phyloP scores from a whole-genome alignment of 2,113 vertebrate genomes.

The Suncus etruscus region DNA sequence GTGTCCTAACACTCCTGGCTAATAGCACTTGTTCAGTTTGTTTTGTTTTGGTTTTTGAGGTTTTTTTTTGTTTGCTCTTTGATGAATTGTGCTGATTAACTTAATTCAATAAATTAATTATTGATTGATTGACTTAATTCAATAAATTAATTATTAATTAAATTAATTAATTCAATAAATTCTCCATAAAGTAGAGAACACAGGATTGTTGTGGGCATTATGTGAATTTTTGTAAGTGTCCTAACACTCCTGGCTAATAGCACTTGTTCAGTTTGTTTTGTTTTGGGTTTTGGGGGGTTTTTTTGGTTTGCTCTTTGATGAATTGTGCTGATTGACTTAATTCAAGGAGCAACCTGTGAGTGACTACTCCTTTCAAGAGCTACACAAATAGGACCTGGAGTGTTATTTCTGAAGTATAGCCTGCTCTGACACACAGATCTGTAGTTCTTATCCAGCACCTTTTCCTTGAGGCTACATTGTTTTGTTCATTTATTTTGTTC shows the following conservation, averaged over 20 bases:
- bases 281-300: no score
- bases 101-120: no score
- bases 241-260: neutral
- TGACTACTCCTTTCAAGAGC: no score
- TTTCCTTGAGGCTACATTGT: neutral
- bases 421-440: neutral
- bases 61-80: no score
- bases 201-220: neutral
- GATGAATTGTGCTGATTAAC: no score
- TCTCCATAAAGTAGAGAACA: constrained; percentile 11
- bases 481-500: neutral
- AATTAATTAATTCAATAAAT: no score
- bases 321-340: no score
- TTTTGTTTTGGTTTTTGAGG: no score
- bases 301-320: no score
- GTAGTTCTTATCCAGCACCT: neutral
- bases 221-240: neutral
- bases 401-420: neutral
- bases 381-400: neutral
- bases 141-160: no score
- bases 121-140: neutral
- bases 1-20: neutral
- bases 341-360: no score
- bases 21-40: neutral
- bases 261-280: neutral